These are phyloP conservation scores for Poeciliopsis turneri DNA, from an alignment of 2,797 vertebrate genomes.

Conservation along the genomic window DNA sequence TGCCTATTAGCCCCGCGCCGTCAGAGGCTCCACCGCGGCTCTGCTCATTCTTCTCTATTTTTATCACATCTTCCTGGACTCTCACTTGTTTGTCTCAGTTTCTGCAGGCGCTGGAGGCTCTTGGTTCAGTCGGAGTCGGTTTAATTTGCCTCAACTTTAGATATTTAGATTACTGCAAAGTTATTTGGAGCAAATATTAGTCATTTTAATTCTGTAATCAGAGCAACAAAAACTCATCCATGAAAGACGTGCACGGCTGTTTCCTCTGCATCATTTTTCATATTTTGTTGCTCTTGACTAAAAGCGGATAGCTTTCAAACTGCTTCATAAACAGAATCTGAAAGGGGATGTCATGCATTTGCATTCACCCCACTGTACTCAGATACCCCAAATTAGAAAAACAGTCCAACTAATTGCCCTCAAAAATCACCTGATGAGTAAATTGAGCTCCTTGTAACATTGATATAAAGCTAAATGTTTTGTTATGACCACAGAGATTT, in stretches of 20 bases:
- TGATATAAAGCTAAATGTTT: background rate
- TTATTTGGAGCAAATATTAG: background rate
- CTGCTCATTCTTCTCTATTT: background rate
- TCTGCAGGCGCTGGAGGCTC: background rate
- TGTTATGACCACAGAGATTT: background rate
- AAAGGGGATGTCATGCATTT: background rate
- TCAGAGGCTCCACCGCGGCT: background rate
- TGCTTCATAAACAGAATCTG: background rate
- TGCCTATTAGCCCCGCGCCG: constrained; percentile 12
- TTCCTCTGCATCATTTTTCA: background rate
- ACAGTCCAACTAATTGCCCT: background rate
- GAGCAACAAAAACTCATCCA: background rate
- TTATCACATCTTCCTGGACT: constrained; percentile 8
- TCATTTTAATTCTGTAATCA: background rate
- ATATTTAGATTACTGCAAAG: background rate
- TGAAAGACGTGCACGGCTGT: background rate
- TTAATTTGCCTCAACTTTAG: constrained; percentile 10
- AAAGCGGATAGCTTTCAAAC: background rate
- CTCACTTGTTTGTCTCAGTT: constrained; percentile 26
- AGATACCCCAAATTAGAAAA: background rate
- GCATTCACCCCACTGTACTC: background rate
- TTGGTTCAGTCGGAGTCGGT: constrained; percentile 1
- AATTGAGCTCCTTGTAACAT: background rate
- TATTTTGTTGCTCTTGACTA: background rate
- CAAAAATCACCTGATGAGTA: background rate